Conservation (phyloP, 92 coral and sea anemone species). For the Umimayanthus chanpuru region DNA sequence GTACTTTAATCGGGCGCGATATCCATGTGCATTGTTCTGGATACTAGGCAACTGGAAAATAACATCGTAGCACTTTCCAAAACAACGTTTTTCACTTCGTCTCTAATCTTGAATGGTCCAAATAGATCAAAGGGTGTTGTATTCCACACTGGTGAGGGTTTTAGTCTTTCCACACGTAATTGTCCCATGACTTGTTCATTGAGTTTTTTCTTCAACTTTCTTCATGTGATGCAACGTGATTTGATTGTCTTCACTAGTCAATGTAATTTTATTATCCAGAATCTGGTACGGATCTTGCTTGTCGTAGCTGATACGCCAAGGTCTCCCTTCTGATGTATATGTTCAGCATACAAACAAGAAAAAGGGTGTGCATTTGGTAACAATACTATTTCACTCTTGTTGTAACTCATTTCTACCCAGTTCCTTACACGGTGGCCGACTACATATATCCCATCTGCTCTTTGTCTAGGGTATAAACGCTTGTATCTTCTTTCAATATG, state of each 20-base stretch:
- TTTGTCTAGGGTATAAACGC: conserved; percentile 25
- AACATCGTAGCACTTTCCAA: conserved; percentile 48
- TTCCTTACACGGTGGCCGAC: conserved; percentile 56
- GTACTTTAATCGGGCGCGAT: conserved; percentile 39
- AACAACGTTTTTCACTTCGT: conserved; percentile 52
- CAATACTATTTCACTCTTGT: conserved; percentile 52
- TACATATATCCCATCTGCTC: conserved; percentile 32
- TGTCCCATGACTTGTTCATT: conserved; percentile 56
- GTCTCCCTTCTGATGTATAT: conserved; percentile 50
- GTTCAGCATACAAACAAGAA: conserved; percentile 58
- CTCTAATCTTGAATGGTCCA: conserved; percentile 52
- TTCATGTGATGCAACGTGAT: conserved; percentile 60
- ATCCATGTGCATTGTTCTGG: conserved; percentile 55
- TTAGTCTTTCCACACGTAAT: conserved; percentile 54
- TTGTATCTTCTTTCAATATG: conserved; percentile 36
- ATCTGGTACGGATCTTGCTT: conserved; percentile 56
- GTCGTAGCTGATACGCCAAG: conserved; percentile 55
- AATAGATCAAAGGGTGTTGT: conserved; percentile 50
- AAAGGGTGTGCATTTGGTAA: conserved; percentile 57
- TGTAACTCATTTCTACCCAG: conserved; percentile 51
- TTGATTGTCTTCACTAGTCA: conserved; percentile 51
- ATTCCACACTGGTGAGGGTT: conserved; percentile 60
- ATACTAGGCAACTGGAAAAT: conserved; percentile 51
- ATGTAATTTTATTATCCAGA: conserved; percentile 57
- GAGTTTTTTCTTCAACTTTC: conserved; percentile 41